Conservation (phyloP, 2,113 vertebrate genomes). For the Antechinus flavipes region DNA sequence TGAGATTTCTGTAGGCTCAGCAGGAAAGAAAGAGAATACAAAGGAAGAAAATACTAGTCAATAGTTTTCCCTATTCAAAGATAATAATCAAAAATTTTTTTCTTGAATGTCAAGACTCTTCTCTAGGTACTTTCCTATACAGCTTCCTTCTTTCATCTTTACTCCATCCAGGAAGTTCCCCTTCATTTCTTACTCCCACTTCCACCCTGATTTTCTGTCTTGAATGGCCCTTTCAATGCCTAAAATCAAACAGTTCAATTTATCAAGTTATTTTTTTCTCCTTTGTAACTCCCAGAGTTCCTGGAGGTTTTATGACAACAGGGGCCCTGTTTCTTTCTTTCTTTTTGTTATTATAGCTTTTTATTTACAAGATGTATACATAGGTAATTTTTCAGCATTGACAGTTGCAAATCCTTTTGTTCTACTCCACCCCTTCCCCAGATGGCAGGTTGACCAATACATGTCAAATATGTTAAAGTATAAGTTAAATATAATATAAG, state of each 20-base stretch:
- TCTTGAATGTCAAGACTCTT: neutral
- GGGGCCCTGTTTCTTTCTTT: neutral
- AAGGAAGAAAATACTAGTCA: neutral
- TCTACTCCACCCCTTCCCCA: too few species aligned
- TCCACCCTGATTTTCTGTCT: neutral
- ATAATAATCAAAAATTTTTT: conserved; percentile 21
- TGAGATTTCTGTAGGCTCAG: neutral
- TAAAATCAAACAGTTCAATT: neutral
- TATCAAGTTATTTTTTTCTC: neutral
- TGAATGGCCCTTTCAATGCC: neutral
- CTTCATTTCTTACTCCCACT: neutral
- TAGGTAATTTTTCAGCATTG: too few species aligned
- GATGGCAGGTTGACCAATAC: too few species aligned
- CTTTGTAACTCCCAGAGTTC: neutral
- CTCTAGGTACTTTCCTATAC: neutral
- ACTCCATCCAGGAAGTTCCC: neutral
- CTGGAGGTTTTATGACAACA: neutral
- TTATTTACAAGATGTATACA: too few species aligned
- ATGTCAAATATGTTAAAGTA: too few species aligned
- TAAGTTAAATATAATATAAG: too few species aligned
- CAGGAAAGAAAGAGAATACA: neutral
- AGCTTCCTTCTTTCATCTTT: neutral
- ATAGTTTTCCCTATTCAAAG: conserved; percentile 48
- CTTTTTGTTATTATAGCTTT: too few species aligned
- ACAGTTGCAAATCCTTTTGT: too few species aligned